Evolutionary conservation across 2,113 vertebrate genomes (phyloP).

Genomic region (Gallinago jamesoni): DNA sequence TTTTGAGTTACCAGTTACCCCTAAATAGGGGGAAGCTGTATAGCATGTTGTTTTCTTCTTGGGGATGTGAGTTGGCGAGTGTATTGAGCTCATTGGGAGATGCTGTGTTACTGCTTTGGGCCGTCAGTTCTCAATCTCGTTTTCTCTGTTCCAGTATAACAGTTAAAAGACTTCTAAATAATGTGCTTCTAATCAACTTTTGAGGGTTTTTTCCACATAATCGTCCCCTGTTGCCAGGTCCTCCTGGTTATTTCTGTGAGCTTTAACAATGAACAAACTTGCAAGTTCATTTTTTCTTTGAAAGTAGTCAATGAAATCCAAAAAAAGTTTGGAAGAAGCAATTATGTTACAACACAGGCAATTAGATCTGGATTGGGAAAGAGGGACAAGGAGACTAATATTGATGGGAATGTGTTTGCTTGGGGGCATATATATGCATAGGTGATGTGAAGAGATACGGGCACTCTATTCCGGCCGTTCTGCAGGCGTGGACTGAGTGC

Average conservation of each 20-base stretch:
- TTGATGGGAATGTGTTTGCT: neutral
- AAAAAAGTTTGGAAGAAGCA: constrained; percentile 33
- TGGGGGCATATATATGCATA: neutral
- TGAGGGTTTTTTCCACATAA: neutral
- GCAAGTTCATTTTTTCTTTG: neutral
- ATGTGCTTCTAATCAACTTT: neutral
- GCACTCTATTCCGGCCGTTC: neutral
- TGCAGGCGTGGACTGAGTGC: neutral
- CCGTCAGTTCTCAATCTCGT: neutral
- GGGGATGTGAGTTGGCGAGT: neutral
- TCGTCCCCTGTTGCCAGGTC: neutral
- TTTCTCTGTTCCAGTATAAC: neutral
- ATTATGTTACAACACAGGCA: neutral
- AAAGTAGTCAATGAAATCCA: constrained; percentile 30
- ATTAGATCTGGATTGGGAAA: constrained; percentile 20
- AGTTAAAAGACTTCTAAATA: neutral
- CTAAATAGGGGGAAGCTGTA: neutral
- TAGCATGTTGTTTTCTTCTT: neutral
- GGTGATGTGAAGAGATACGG: neutral
- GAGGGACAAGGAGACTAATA: neutral
- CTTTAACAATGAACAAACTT: neutral
- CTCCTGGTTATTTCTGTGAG: neutral
- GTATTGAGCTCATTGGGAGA: neutral
- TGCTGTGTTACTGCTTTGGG: neutral
- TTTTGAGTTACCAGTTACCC: neutral